Evolutionary conservation across 2,888 invertebrate species (phyloP).

Genomic region (Scaptomyza flava): DNA sequence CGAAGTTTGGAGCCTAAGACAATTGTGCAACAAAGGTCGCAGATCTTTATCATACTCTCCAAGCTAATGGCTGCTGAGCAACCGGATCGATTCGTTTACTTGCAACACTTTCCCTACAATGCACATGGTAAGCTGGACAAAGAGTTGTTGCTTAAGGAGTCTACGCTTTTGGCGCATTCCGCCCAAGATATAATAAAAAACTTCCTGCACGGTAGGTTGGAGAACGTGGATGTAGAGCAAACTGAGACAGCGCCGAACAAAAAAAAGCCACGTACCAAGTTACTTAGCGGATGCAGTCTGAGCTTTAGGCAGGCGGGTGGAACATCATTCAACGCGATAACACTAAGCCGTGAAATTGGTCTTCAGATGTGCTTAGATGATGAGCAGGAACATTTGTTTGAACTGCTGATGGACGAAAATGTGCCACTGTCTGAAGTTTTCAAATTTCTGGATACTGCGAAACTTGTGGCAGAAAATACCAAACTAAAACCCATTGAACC

Average conservation of each 20-base stretch:
- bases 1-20: conserved; percentile 46
- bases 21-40: conserved; percentile 57
- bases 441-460: conserved; percentile 55
- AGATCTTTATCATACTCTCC: conserved; percentile 61
- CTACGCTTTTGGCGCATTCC: conserved; percentile 52
- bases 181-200: conserved; percentile 85
- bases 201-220: conserved; percentile 84
- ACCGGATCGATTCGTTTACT: conserved; percentile 88
- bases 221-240: conserved; percentile 34
- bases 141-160: conserved; percentile 51
- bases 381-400: conserved; percentile 70
- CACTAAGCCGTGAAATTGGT: conserved; percentile 74
- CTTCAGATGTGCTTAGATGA: conserved; percentile 57
- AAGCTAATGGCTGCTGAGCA: conserved; percentile 83
- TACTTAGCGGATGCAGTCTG: conserved; percentile 36
- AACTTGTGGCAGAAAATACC: conserved; percentile 53
- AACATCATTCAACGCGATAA: conserved; percentile 81
- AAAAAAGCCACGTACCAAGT: conserved; percentile 34
- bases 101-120: conserved; percentile 87
- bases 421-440: conserved; percentile 57
- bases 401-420: conserved; percentile 69
- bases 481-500: conserved; percentile 60
- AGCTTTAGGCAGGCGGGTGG: conserved; percentile 76
- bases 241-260: conserved; percentile 6
- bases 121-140: conserved; percentile 88